A percentile compares a stretch with the other conserved stretches of the same genome.
Evolutionary conservation across 2,113 vertebrate genomes (phyloP).

Genomic region (Motacilla tschutschensis): DNA sequence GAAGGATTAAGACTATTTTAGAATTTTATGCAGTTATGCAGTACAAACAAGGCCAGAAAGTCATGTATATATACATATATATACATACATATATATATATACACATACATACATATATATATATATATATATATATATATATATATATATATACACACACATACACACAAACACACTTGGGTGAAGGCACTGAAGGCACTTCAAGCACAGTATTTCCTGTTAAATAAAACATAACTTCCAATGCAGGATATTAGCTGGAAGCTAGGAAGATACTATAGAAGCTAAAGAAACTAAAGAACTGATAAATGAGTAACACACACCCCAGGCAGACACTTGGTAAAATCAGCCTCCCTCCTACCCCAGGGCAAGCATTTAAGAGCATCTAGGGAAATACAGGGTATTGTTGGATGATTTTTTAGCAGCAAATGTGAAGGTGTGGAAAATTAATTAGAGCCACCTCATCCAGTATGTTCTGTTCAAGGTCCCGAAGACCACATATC

Average conservation of each 20-base stretch:
- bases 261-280: neutral
- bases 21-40: neutral
- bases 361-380: neutral
- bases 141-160: accelerated
- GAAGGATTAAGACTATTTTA: neutral
- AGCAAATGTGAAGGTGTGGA: neutral
- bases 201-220: neutral
- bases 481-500: neutral
- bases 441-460: neutral
- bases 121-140: neutral
- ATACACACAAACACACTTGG: neutral
- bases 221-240: neutral
- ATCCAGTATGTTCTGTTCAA: neutral
- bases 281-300: neutral
- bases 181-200: neutral
- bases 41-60: neutral
- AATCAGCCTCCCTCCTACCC: neutral
- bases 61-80: too few relatives aligned
- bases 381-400: neutral
- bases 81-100: too few relatives aligned
- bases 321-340: neutral
- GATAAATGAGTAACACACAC: neutral
- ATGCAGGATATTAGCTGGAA: neutral
- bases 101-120: accelerated
- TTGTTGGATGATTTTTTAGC: neutral